Evolutionary conservation across 1,140 invertebrate species (phyloP).

Genomic region (Phenacoccus solenopsis): DNA sequence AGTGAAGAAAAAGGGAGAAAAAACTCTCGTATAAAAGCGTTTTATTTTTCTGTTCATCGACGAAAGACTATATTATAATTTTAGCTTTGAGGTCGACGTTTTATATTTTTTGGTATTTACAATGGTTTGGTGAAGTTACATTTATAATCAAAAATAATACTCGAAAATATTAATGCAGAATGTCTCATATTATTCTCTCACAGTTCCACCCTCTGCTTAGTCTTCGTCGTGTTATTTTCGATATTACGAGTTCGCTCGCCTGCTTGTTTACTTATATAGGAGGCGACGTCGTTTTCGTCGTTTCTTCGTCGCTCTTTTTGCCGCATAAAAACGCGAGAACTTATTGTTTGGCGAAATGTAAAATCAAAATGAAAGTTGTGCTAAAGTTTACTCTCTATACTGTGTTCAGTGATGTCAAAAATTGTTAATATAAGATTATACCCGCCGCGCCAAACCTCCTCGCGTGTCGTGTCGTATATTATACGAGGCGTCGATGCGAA

Average conservation of each 20-base stretch:
- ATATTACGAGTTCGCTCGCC: background rate
- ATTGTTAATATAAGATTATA: background rate
- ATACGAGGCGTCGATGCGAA: too few relatives aligned
- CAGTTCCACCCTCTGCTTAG: too few relatives aligned
- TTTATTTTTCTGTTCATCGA: background rate
- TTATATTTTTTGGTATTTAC: background rate
- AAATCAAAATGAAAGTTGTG: background rate
- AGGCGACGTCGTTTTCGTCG: too few relatives aligned
- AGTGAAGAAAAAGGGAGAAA: too few relatives aligned
- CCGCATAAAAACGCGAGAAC: background rate
- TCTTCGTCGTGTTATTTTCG: background rate
- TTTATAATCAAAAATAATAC: constrained; percentile 4
- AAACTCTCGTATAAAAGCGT: background rate
- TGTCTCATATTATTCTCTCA: background rate
- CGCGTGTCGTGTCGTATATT: too few relatives aligned
- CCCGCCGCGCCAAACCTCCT: background rate
- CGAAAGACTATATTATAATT: constrained; percentile 3
- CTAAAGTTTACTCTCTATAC: too few relatives aligned
- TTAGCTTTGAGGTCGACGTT: constrained; percentile 1
- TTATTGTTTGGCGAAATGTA: background rate
- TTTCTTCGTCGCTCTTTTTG: too few relatives aligned
- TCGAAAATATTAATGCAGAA: background rate
- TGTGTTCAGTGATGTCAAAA: background rate
- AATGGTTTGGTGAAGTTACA: background rate
- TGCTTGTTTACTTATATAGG: background rate